Conservation (phyloP, 2,797 vertebrate genomes). For the Megaceryle alcyon region DNA sequence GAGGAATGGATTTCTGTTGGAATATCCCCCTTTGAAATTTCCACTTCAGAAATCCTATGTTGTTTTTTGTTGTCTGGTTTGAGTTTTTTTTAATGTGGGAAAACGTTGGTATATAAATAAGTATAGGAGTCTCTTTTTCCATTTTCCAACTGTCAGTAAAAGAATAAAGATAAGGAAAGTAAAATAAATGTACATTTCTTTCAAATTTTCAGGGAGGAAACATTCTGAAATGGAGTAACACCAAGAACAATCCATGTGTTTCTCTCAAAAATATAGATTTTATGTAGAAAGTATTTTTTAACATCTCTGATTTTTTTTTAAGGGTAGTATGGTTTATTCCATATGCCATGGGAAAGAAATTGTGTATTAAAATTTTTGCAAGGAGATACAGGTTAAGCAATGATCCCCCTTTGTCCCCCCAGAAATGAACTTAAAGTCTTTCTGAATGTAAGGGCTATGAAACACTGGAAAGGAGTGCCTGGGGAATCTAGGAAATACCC, state of each 20-base stretch:
- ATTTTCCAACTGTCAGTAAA: background rate
- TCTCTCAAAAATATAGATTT: background rate
- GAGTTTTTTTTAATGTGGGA: background rate
- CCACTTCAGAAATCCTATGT: background rate
- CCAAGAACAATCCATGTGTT: background rate
- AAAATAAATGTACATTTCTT: background rate
- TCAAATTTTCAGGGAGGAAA: background rate
- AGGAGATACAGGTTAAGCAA: background rate
- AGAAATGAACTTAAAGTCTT: background rate
- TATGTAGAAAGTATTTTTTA: background rate
- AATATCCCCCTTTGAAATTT: conserved; percentile 31
- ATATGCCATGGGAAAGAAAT: background rate
- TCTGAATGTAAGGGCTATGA: accelerated
- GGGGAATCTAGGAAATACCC: background rate
- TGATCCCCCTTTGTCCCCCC: accelerated
- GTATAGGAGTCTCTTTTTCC: background rate
- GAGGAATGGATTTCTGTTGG: conserved; percentile 7
- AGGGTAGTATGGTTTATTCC: background rate
- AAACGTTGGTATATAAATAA: background rate
- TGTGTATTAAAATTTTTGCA: background rate
- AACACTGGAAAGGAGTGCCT: background rate
- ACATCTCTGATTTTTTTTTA: background rate
- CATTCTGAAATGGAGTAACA: background rate
- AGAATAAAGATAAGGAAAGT: background rate
- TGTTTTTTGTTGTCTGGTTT: background rate